These are phyloP conservation scores for Caenorhabditis panamensis DNA, from an alignment of 2,888 invertebrate genomes.

Conservation along the genomic window DNA sequence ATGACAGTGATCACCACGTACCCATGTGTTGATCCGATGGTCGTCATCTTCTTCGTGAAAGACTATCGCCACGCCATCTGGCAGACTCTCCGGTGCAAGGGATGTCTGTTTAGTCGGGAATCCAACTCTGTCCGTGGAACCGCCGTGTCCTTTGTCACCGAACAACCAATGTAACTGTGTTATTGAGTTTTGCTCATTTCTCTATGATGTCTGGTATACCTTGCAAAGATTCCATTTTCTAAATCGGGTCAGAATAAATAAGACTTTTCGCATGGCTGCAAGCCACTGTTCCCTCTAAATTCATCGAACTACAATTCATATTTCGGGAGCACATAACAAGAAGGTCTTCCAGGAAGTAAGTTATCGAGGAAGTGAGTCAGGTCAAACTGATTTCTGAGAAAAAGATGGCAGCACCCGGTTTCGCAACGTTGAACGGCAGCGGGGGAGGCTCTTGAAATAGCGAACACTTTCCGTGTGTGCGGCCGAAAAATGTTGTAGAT, in stretches of 20 bases:
- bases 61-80: conserved; percentile 48
- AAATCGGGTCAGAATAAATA: background rate
- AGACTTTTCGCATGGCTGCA: background rate
- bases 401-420: background rate
- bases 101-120: conserved; percentile 23
- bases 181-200: background rate
- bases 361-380: background rate
- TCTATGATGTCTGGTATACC: background rate
- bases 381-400: background rate
- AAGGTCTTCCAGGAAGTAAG: too few species aligned
- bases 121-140: conserved; percentile 38
- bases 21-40: conserved; percentile 56
- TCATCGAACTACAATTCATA: background rate
- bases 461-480: background rate
- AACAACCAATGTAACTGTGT: conserved; percentile 3
- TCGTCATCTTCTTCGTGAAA: conserved; percentile 54
- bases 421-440: conserved; percentile 1
- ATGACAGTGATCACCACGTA: conserved; percentile 55
- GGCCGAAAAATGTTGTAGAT: conserved; percentile 5
- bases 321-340: too few species aligned
- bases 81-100: conserved; percentile 32
- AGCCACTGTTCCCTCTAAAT: background rate
- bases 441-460: background rate
- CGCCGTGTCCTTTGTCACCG: conserved; percentile 40
- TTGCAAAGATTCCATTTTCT: background rate